phyloP scores from a whole-genome alignment of 1,140 invertebrate genomes.

The Procambarus clarkii region DNA sequence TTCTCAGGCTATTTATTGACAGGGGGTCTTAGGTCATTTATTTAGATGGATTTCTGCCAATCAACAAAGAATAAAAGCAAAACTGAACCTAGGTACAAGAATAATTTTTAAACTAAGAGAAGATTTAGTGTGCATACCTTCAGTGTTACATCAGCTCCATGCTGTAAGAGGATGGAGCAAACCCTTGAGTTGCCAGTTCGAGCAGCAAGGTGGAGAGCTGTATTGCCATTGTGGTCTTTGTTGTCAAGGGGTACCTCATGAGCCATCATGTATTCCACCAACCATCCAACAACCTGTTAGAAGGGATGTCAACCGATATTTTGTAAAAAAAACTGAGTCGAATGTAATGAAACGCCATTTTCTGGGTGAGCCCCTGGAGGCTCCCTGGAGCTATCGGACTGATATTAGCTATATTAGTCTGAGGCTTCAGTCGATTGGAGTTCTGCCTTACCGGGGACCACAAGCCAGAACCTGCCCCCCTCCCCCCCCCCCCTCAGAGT shows the following conservation, averaged over 20 bases:
- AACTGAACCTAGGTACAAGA: neutral
- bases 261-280: constrained; percentile 72
- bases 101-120: neutral
- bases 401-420: too few relatives aligned
- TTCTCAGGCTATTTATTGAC: too few relatives aligned
- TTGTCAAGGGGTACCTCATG: constrained; percentile 73
- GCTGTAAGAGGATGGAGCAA: constrained; percentile 73
- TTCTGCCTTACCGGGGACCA: too few relatives aligned
- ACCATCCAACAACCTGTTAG: constrained; percentile 71
- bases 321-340: too few relatives aligned
- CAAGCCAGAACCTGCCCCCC: too few relatives aligned
- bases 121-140: constrained; percentile 66
- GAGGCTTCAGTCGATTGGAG: too few relatives aligned
- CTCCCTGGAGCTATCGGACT: too few relatives aligned
- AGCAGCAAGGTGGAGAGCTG: constrained; percentile 75
- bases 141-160: constrained; percentile 73
- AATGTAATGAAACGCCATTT: too few relatives aligned
- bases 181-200: constrained; percentile 72
- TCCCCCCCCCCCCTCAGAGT: too few relatives aligned
- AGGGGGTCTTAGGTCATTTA: neutral
- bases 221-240: constrained; percentile 75
- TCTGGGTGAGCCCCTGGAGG: too few relatives aligned
- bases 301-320: too few relatives aligned
- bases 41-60: neutral
- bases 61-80: neutral